These are phyloP conservation scores for Lepidurus couesii DNA, from an alignment of 1,140 invertebrate genomes.

Conservation along the genomic window DNA sequence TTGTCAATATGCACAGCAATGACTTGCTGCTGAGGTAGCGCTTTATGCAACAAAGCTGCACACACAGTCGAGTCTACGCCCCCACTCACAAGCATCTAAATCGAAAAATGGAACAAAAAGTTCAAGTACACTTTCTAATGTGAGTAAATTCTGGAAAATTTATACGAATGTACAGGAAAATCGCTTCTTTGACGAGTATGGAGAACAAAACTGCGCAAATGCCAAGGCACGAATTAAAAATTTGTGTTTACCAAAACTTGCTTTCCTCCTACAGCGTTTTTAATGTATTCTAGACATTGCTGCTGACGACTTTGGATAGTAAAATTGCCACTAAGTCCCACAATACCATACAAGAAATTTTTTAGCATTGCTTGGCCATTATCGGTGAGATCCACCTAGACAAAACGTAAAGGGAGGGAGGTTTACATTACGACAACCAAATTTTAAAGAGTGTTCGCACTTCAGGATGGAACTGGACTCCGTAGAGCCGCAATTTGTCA, in stretches of 20 bases:
- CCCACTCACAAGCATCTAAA: conserved; percentile 83
- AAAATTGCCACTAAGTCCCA: conserved; percentile 76
- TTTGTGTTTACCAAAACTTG: conserved; percentile 77
- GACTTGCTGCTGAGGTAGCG: conserved; percentile 46
- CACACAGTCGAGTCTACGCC: conserved; percentile 98
- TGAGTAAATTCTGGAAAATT: neutral
- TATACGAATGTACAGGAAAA: neutral
- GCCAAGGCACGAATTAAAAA: no score
- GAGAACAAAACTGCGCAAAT: conserved; percentile 37
- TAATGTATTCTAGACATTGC: conserved; percentile 91
- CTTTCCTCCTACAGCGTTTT: conserved; percentile 77
- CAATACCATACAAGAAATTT: conserved; percentile 92
- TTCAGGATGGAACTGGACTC: conserved; percentile 97
- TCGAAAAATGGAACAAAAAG: conserved; percentile 35
- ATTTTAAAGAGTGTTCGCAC: conserved; percentile 35
- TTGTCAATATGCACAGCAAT: conserved; percentile 98
- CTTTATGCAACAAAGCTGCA: conserved; percentile 69
- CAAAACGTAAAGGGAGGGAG: conserved; percentile 37
- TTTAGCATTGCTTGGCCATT: conserved; percentile 87
- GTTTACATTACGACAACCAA: neutral
- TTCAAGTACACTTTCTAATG: conserved; percentile 22
- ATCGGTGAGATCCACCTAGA: conserved; percentile 79
- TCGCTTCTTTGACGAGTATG: neutral
- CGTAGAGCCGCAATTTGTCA: conserved; percentile 85
- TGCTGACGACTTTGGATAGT: conserved; percentile 81